Percentiles rank a stretch among this genome's conserved stretches.
phyloP scores from a whole-genome alignment of 1,140 invertebrate species.

The Bacillus rossius region DNA sequence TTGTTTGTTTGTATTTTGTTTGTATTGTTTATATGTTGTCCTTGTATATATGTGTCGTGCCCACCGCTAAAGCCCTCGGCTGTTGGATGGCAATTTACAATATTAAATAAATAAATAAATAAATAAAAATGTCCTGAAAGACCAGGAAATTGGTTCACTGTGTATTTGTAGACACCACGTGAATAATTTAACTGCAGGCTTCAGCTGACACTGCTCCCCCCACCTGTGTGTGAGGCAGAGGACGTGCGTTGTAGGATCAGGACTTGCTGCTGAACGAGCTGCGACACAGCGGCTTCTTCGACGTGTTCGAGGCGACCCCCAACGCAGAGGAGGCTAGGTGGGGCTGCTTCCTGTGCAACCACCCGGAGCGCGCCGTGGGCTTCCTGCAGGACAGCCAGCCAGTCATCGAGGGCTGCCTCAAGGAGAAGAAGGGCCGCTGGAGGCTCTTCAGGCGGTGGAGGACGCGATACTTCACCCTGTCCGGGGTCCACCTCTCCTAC shows the following conservation, averaged over 20 bases:
- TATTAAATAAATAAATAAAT: no score
- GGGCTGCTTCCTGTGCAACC: slow-evolving; percentile 87
- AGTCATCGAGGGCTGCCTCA: slow-evolving; percentile 85
- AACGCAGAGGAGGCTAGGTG: slow-evolving; percentile 51
- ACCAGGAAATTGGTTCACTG: no score
- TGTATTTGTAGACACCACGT: no score
- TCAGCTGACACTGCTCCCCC: no score
- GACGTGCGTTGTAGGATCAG: slow-evolving; percentile 62
- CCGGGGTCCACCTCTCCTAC: slow-evolving; percentile 83
- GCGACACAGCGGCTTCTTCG: slow-evolving; percentile 81
- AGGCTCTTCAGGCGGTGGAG: slow-evolving; percentile 85
- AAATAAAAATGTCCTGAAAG: no score
- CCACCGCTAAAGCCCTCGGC: no score
- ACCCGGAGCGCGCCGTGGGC: slow-evolving; percentile 79
- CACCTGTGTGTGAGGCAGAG: no score
- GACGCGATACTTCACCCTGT: slow-evolving; percentile 89
- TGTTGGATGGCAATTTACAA: no score
- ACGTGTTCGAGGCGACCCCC: slow-evolving; percentile 75
- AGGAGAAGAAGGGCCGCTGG: slow-evolving; percentile 94
- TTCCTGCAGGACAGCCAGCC: slow-evolving; percentile 70
- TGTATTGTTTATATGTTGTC: no score
- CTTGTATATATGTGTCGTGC: no score
- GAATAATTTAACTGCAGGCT: no score
- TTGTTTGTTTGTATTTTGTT: no score
- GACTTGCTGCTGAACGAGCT: slow-evolving; percentile 79